Base-by-base conservation (phyloP, 2,888 invertebrate genomes). In the Dione vanillae region DNA sequence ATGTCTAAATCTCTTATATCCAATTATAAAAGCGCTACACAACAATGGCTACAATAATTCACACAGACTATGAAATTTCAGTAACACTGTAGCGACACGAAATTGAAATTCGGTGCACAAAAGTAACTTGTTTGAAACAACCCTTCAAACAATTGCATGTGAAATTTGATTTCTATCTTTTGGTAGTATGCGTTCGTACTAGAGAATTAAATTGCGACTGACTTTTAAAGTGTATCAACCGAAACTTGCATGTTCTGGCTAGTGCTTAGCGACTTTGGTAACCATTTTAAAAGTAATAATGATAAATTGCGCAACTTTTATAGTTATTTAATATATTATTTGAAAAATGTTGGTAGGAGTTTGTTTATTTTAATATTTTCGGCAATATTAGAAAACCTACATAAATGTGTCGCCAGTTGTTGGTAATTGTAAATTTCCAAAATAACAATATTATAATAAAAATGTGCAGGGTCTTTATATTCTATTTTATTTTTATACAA, bases 111-210 rank as follows among this genome's bases (percentile, higher is more conserved):
- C 37, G 40, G 37, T 37, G 37, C 6, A 11, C 16, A 56, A 40
- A 40, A 40, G 37, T 19, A 7, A 16, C 37, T 16, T 37, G 37
- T 56, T 59, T 3, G 8, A 20, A 59, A 41, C 41, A 35, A 35
- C 0, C 54, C 5, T 35, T 8, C n/a, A n/a, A 59, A 58, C 20
- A 41, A 20, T 59, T 41, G 41, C 14, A 1, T 3, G 20, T 9
- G 14, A 20, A 43, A 59, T 20, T 43, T 59, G 59, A 43, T 59
- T 59, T 59, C 43, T 27, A 43, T 14, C 43, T 5, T 43, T 59
- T 12, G n/a, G 10, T n/a, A 27, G 59, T n/a, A 19, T 8, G 43
- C 20, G 20, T n/a, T n/a, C n/a, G n/a, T n/a, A n/a, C n/a, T n/a
- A n/a, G 20, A 14, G 16, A 59, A 20, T 59, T 43, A 14, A 41